phyloP scores from a whole-genome alignment of 2,797 vertebrate genomes.

The Meda fulgida region DNA sequence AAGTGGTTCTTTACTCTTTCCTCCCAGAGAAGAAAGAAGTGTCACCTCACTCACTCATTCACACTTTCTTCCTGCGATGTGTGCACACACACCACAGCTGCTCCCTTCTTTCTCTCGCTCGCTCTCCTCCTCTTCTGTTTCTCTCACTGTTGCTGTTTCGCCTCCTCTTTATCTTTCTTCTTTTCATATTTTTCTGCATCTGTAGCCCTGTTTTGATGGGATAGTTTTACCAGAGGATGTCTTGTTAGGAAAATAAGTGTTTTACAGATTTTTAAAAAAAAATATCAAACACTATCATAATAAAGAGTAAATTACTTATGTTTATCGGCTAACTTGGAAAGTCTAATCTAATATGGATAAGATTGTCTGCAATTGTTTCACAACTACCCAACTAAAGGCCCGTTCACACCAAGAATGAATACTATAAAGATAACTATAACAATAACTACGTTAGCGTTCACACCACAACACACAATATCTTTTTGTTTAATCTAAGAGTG shows the following conservation, averaged over 20 bases:
- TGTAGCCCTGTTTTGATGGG: neutral
- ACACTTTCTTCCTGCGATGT: conserved; percentile 53
- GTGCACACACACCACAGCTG: conserved; percentile 45
- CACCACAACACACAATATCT: neutral
- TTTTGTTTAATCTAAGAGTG: neutral
- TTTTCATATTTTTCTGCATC: neutral
- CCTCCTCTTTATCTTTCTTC: neutral
- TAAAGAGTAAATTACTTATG: neutral
- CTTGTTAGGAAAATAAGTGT: neutral
- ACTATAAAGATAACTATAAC: neutral
- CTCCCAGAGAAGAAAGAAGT: conserved; percentile 56
- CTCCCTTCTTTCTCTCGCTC: conserved; percentile 24
- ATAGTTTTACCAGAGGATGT: neutral
- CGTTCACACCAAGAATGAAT: neutral
- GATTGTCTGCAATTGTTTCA: neutral
- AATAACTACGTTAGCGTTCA: neutral
- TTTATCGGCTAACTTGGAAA: neutral
- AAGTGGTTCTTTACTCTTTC: conserved; percentile 51
- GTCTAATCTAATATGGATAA: neutral
- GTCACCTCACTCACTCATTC: conserved; percentile 43
- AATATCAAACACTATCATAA: neutral
- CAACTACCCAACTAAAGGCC: neutral
- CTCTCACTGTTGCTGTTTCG: neutral
- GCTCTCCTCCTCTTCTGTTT: conserved; percentile 13
- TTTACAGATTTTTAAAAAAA: neutral